A percentile compares a stretch with the other conserved stretches of the same genome.
Conservation (phyloP, 2,888 invertebrate species). For the Perdita meconis region DNA sequence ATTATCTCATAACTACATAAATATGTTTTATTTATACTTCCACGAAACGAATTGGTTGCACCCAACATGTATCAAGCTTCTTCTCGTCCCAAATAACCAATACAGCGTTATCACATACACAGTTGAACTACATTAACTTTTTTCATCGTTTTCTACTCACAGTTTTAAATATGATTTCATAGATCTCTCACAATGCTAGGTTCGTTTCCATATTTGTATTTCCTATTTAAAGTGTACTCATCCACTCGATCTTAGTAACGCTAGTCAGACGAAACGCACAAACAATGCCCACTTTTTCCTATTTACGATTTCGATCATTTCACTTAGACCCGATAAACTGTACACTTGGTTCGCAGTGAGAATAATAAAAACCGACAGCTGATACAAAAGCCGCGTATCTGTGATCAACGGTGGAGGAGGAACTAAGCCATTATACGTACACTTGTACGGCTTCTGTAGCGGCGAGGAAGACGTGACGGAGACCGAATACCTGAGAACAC, state of each 20-base stretch:
- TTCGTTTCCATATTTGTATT: slow-evolving; percentile 1
- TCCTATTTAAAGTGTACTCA: slow-evolving; percentile 9
- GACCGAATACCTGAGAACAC: slow-evolving; percentile 9
- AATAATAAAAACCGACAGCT: neutral
- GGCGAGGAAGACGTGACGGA: slow-evolving; percentile 37
- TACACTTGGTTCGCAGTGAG: neutral
- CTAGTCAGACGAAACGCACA: neutral
- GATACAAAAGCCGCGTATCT: slow-evolving; percentile 26
- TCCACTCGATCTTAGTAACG: neutral
- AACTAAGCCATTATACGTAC: slow-evolving; percentile 42
- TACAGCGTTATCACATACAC: neutral
- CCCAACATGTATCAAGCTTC: neutral
- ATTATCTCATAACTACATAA: neutral
- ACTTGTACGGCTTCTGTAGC: slow-evolving; percentile 72
- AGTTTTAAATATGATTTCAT: neutral
- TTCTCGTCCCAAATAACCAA: neutral
- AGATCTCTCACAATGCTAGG: slow-evolving; percentile 14
- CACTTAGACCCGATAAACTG: slow-evolving; percentile 10
- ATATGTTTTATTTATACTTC: neutral
- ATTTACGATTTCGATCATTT: slow-evolving; percentile 15
- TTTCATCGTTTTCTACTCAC: neutral
- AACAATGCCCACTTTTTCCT: neutral
- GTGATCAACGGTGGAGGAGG: slow-evolving; percentile 19
- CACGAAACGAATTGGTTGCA: neutral
- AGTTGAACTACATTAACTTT: neutral